phyloP scores from a whole-genome alignment of 2,797 vertebrate genomes.

The Acanthiza pusilla region DNA sequence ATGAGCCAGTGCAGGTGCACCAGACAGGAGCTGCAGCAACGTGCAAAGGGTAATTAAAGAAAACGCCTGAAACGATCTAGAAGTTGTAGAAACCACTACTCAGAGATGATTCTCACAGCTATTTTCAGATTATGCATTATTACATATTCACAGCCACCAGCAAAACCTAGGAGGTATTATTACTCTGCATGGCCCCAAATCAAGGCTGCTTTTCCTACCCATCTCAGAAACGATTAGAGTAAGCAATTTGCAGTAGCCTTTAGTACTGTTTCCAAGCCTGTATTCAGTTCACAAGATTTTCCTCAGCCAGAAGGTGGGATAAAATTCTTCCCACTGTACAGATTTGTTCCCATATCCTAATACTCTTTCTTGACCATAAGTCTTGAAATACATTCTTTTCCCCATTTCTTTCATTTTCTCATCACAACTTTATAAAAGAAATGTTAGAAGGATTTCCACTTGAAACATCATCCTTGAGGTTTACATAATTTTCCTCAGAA shows the following conservation, averaged over 20 bases:
- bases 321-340: background rate
- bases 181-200: background rate
- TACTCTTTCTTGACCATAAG: background rate
- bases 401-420: background rate
- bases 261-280: background rate
- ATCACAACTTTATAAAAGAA: background rate
- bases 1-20: slow-evolving; percentile 65
- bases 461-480: background rate
- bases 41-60: slow-evolving; percentile 52
- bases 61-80: slow-evolving; percentile 21
- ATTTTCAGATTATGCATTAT: slow-evolving; percentile 19
- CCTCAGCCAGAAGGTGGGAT: background rate
- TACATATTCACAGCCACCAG: slow-evolving; percentile 37
- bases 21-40: slow-evolving; percentile 54
- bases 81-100: slow-evolving; percentile 21
- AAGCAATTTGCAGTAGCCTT: background rate
- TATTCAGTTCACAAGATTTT: background rate
- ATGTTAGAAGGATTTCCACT: background rate
- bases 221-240: background rate
- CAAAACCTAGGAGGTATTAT: background rate
- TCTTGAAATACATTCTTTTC: background rate
- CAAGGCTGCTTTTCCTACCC: background rate
- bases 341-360: background rate
- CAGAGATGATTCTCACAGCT: slow-evolving; percentile 42
- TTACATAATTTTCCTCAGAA: background rate